Evolutionary conservation across 2,113 vertebrate species (phyloP).

Genomic region (Potamarius usumacintae): DNA sequence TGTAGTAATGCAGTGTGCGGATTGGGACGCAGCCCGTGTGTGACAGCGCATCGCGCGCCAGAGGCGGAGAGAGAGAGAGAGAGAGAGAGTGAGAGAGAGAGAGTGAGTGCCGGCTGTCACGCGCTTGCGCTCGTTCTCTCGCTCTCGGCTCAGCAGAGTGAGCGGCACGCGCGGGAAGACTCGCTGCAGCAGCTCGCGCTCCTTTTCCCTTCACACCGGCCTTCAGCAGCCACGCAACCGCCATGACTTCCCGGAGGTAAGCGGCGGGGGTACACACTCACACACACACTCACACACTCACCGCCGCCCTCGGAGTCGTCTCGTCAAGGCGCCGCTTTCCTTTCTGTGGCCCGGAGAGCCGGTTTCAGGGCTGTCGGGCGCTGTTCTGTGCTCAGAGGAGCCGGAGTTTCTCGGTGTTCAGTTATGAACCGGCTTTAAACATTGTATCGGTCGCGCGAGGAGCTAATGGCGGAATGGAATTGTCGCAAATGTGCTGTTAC

Average conservation of each 20-base stretch:
- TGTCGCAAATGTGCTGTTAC: neutral
- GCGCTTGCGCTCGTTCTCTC: constrained; percentile 10
- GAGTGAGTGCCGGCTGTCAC: constrained; percentile 22
- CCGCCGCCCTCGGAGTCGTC: too few species aligned
- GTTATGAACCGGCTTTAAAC: neutral
- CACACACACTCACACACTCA: too few species aligned
- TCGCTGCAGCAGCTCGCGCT: constrained; percentile 29
- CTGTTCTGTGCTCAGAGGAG: neutral
- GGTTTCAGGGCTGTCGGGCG: neutral
- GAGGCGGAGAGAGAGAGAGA: constrained; percentile 5
- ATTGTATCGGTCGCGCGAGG: neutral
- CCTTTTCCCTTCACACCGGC: constrained; percentile 1
- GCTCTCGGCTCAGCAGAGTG: neutral
- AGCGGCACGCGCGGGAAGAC: constrained; percentile 19
- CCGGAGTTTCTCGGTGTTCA: neutral
- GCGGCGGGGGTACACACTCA: neutral
- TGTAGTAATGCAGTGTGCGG: neutral
- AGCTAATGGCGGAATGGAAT: neutral
- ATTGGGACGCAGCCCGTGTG: constrained; percentile 29
- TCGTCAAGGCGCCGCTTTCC: neutral
- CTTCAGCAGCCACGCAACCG: constrained; percentile 6
- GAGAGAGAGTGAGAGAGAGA: neutral
- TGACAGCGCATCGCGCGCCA: constrained; percentile 19
- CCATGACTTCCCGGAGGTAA: constrained; percentile 38
- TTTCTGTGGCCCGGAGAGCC: neutral